A percentile compares a stretch with the other conserved stretches of the same genome.
Conservation (phyloP, 1,140 invertebrate species). For the Zaprionus camerounensis region DNA sequence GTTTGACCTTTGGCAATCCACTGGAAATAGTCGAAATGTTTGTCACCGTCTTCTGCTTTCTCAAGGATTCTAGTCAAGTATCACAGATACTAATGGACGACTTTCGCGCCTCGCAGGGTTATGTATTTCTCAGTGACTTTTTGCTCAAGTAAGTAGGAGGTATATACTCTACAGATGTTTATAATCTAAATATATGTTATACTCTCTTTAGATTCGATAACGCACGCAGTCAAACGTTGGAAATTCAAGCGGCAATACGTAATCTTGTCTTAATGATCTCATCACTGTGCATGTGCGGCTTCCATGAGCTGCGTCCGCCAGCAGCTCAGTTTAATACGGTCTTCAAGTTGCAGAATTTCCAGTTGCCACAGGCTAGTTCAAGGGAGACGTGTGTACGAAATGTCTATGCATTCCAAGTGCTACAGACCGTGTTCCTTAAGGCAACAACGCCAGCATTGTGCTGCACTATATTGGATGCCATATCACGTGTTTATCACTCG, state of each 20-base stretch:
- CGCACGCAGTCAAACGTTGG: conserved; percentile 88
- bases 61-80: conserved; percentile 99
- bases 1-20: conserved; percentile 95
- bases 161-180: neutral
- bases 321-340: conserved; percentile 93
- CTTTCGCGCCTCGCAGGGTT: conserved; percentile 97
- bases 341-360: conserved; percentile 97
- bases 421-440: conserved; percentile 97
- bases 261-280: conserved; percentile 97
- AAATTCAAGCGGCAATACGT: conserved; percentile 94
- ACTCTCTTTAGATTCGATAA: conserved; percentile 88
- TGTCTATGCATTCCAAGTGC: conserved; percentile 97
- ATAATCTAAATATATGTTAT: neutral
- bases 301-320: conserved; percentile 93
- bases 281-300: conserved; percentile 96
- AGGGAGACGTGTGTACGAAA: conserved; percentile 96
- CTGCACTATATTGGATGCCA: conserved; percentile 96
- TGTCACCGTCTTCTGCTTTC: conserved; percentile 98
- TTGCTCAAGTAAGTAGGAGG: conserved; percentile 91
- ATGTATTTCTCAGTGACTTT: conserved; percentile 97
- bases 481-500: conserved; percentile 98
- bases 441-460: conserved; percentile 93
- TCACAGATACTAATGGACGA: conserved; percentile 97
- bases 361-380: conserved; percentile 94
- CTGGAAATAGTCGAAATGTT: conserved; percentile 99